Evolutionary conservation across 2,888 invertebrate species (phyloP), one percentile per base, ranked within the genome.

Genomic region (Sminthurides aquaticus): DNA sequence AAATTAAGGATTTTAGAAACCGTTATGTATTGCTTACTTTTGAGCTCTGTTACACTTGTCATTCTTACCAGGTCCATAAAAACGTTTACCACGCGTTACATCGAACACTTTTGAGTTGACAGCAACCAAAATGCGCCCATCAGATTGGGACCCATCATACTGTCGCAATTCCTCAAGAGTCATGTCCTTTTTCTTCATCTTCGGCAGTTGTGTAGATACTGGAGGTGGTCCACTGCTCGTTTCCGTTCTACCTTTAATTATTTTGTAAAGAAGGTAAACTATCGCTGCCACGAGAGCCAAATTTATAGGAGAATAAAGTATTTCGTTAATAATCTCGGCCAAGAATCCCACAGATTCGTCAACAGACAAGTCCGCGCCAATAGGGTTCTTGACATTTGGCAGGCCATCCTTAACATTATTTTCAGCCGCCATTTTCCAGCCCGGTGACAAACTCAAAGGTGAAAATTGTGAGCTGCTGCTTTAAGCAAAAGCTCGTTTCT

Each of bases 31-130:
- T n/a, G n/a, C 20, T 56, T 56, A 22, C 56, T 3, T 24, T 56
- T 56, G 8, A 56, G 3, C 15, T n/a, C 8, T 49, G 49, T 48
- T 3, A n/a, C 49, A 60, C 5, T 29, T 49, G n/a, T 2, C 49
- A 25, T 15, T 25, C 18, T 78, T 82, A 94, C 96, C 94, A 80
- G 95, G 94, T 25, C 96, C 96, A 80, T 97, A 97, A 79, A 93
- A 94, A 70, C 86, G 83, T 77, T 88, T 89, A 67, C 93, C 94
- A 77, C 85, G 86, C 52, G 96, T 95, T 72, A 89, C 94, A 81
- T 98, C 97, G 81, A 92, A 98, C 60, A 98, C 89, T 81, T 87
- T 92, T 27, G 95, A 93, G 79, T 96, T 95, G 61, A 97, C 91
- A 8, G 92, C 96, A 54, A 98, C 86, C 71, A 96, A 82, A 68